Evolutionary conservation across 2,113 vertebrate genomes (phyloP).

Genomic region (Peromyscus californicus): DNA sequence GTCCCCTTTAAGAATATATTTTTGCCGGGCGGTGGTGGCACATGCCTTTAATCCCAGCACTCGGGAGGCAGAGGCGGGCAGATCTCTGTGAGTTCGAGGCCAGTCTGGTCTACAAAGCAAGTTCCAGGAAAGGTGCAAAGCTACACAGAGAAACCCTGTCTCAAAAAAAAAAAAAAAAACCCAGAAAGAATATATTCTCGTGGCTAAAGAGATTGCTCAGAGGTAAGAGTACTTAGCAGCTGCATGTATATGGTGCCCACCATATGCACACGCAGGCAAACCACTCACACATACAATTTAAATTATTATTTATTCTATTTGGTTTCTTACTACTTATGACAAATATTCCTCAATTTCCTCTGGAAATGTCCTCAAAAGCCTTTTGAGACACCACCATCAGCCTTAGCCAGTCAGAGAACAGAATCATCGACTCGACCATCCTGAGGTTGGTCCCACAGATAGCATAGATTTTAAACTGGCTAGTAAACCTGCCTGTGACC

Average conservation of each 20-base stretch:
- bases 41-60: too few species aligned
- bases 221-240: background rate
- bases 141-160: too few species aligned
- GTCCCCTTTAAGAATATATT: background rate
- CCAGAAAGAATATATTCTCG: background rate
- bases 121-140: too few species aligned
- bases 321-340: background rate
- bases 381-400: background rate
- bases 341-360: background rate
- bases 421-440: background rate
- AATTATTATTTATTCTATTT: background rate
- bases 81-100: too few species aligned
- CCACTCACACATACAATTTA: background rate
- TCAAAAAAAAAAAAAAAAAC: too few species aligned
- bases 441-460: background rate
- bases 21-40: too few species aligned
- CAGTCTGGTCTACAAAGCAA: too few species aligned
- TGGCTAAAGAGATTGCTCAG: background rate
- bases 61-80: too few species aligned
- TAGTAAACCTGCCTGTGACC: background rate
- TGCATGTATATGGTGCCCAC: background rate
- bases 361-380: background rate
- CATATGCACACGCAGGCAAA: background rate
- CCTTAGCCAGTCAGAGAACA: background rate
- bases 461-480: background rate